Evolutionary conservation across 2,113 vertebrate genomes (phyloP).

Genomic region (Gavia stellata): DNA sequence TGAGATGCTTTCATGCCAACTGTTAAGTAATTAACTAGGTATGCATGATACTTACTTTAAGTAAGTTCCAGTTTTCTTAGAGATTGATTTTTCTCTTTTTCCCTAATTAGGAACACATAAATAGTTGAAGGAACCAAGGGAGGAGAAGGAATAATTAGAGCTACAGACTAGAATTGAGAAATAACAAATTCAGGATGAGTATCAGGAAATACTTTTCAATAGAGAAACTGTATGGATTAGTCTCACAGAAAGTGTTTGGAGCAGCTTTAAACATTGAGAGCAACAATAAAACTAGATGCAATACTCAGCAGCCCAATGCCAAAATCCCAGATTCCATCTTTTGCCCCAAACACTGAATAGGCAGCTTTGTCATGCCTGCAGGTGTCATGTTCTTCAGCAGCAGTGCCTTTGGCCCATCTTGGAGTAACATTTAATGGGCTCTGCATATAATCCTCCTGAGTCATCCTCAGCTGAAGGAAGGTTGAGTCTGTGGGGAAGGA

Average conservation of each 20-base stretch:
- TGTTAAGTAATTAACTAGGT: background rate
- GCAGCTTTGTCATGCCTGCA: accelerated
- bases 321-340: background rate
- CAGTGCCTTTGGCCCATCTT: background rate
- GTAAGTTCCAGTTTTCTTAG: background rate
- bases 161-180: background rate
- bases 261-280: background rate
- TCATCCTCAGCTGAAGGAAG: background rate
- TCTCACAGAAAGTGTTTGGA: background rate
- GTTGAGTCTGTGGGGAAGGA: background rate
- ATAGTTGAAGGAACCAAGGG: background rate
- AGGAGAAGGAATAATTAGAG: background rate
- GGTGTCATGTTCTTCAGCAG: background rate
- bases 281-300: background rate
- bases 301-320: background rate
- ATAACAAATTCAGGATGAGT: background rate
- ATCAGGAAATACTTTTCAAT: background rate
- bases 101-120: background rate
- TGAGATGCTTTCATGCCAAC: background rate
- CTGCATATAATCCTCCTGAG: background rate
- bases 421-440: background rate
- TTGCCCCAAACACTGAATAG: background rate
- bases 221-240: background rate
- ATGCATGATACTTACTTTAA: background rate
- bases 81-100: background rate